phyloP scores from a whole-genome alignment of 2,888 invertebrate genomes.

The Eristalis intricaria region DNA sequence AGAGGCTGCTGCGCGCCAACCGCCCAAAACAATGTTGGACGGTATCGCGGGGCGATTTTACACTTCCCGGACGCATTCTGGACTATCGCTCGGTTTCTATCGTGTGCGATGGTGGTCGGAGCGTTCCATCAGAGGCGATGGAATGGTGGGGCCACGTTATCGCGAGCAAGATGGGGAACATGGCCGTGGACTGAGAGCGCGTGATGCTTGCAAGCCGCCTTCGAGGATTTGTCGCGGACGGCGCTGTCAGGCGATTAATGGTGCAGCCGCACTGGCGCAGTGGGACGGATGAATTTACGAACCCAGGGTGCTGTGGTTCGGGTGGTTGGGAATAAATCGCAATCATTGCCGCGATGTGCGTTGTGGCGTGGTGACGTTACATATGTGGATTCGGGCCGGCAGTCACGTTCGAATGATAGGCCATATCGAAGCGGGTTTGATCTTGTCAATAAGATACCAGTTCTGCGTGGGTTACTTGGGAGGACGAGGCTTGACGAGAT shows the following conservation, averaged over 20 bases:
- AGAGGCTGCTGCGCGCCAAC: slow-evolving; percentile 9
- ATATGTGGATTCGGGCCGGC: neutral
- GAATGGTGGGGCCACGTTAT: slow-evolving; percentile 19
- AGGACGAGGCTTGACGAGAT: neutral
- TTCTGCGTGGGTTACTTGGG: neutral
- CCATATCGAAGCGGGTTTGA: neutral
- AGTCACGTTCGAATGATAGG: neutral
- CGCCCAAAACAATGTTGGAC: slow-evolving; percentile 51
- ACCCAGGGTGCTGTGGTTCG: neutral
- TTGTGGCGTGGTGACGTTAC: too few relatives aligned
- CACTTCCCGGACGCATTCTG: slow-evolving; percentile 38
- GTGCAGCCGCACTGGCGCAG: neutral
- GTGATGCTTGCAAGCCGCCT: neutral
- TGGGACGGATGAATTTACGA: neutral
- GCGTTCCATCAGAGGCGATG: slow-evolving; percentile 24
- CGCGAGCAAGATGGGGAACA: neutral
- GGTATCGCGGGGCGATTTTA: slow-evolving; percentile 45
- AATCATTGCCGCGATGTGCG: neutral
- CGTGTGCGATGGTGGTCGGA: slow-evolving; percentile 16
- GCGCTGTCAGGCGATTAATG: neutral
- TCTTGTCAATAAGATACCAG: neutral
- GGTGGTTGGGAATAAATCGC: neutral
- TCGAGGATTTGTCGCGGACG: neutral
- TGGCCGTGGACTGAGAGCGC: neutral
- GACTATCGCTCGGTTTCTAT: slow-evolving; percentile 33